These are phyloP conservation scores for Mamestra configurata DNA, from an alignment of 1,140 invertebrate species.

Conservation along the genomic window DNA sequence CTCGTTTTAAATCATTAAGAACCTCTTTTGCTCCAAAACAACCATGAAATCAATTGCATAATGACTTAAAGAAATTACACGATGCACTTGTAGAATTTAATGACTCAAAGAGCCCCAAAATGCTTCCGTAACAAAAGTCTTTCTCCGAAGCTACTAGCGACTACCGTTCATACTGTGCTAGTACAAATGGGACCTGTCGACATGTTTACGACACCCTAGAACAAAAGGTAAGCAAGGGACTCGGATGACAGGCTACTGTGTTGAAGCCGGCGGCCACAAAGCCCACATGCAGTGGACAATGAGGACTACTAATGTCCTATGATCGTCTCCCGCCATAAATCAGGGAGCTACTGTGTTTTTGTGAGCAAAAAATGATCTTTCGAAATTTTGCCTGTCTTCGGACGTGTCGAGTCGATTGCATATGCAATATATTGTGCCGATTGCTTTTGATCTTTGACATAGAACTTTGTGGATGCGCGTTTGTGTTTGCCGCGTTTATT, in stretches of 20 bases:
- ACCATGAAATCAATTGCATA: constrained; percentile 17
- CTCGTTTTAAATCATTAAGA: neutral
- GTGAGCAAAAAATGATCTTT: constrained; percentile 61
- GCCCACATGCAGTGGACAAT: constrained; percentile 80
- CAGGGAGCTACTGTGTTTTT: constrained; percentile 79
- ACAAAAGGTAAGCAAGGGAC: constrained; percentile 64
- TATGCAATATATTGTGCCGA: constrained; percentile 36
- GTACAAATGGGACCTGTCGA: constrained; percentile 81
- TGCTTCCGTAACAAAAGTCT: neutral
- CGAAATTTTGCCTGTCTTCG: constrained; percentile 27
- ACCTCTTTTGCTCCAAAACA: neutral
- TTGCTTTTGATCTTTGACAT: constrained; percentile 36
- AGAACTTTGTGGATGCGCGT: neutral
- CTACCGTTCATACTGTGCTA: constrained; percentile 24
- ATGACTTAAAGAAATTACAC: constrained; percentile 21
- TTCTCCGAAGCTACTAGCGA: constrained; percentile 58
- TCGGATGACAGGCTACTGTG: constrained; percentile 66
- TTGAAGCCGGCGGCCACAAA: constrained; percentile 68
- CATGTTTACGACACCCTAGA: constrained; percentile 81
- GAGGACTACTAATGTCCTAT: constrained; percentile 82
- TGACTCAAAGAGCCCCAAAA: constrained; percentile 13
- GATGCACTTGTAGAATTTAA: constrained; percentile 35
- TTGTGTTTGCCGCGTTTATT: constrained; percentile 28
- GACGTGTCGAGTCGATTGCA: constrained; percentile 39
- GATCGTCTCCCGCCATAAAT: constrained; percentile 84